These are phyloP conservation scores for Threskiornis aethiopicus DNA, from an alignment of 2,797 vertebrate genomes.

Conservation along the genomic window DNA sequence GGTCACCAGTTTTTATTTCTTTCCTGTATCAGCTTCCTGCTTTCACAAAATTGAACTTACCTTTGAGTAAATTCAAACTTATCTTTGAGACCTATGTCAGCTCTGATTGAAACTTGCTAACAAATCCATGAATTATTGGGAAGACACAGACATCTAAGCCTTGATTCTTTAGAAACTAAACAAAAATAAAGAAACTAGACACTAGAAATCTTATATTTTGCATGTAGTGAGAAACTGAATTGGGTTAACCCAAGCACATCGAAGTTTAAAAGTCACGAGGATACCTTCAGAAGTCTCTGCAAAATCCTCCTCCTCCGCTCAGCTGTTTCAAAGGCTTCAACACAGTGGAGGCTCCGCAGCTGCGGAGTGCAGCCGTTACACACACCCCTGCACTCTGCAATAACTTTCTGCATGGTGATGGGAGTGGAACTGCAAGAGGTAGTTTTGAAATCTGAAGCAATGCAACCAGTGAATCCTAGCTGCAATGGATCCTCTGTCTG, in stretches of 20 bases:
- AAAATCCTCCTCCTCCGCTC: not conserved
- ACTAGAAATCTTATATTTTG: not conserved
- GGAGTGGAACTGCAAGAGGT: not conserved
- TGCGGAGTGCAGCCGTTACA: not conserved
- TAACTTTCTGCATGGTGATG: not conserved
- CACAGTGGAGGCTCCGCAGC: not conserved
- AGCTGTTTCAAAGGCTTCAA: not conserved
- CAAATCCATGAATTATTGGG: not conserved
- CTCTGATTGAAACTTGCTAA: not conserved
- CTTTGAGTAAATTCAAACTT: not conserved
- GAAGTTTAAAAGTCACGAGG: constrained; percentile 1
- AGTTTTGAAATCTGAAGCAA: not conserved
- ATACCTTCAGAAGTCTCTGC: not conserved
- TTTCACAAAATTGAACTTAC: not conserved
- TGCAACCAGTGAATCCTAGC: not conserved
- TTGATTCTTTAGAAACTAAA: not conserved
- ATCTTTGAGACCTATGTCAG: not conserved
- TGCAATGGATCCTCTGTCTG: not conserved
- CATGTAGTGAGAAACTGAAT: not conserved
- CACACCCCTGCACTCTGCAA: not conserved
- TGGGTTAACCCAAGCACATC: not conserved
- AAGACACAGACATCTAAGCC: not conserved
- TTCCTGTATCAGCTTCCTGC: not conserved
- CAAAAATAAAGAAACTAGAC: not conserved
- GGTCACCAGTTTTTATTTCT: not conserved